A percentile compares a stretch with the other conserved stretches of the same genome.
phyloP scores from a whole-genome alignment of 2,797 vertebrate species.

The Sibirionetta formosa region DNA sequence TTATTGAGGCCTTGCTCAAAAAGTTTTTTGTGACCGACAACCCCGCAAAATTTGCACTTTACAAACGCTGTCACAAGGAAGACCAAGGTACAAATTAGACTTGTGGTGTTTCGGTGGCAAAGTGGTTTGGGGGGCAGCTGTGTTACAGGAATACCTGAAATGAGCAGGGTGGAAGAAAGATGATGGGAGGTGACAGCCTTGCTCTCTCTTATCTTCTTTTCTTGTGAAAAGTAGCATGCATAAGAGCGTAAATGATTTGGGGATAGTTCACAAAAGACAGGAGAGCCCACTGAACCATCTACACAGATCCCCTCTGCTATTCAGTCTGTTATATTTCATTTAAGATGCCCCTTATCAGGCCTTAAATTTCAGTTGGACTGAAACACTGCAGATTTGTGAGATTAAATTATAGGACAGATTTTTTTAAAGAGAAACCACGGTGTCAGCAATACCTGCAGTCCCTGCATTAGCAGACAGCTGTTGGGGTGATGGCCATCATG shows the following conservation, averaged over 20 bases:
- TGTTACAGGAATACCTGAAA: neutral
- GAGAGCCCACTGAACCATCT: neutral
- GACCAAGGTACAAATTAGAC: conserved; percentile 90
- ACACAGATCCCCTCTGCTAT: neutral
- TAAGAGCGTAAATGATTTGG: neutral
- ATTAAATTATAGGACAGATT: neutral
- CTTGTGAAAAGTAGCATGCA: neutral
- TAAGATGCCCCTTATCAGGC: neutral
- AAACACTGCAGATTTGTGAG: neutral
- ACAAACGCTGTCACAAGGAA: conserved; percentile 92
- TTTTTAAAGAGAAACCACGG: neutral
- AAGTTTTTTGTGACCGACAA: conserved; percentile 96
- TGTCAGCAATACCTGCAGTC: neutral
- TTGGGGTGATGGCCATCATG: rapidly evolving
- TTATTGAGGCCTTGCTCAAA: conserved; percentile 93
- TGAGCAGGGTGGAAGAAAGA: neutral
- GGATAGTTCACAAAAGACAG: neutral
- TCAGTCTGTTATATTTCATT: neutral
- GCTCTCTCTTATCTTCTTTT: neutral
- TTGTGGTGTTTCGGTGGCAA: neutral
- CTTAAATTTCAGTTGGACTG: neutral
- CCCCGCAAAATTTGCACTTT: conserved; percentile 96
- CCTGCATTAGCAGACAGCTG: neutral
- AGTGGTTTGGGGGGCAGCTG: neutral
- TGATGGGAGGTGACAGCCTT: neutral